These are phyloP conservation scores for Enteromius thamalakanensis DNA, from an alignment of 2,797 vertebrate species.

Conservation along the genomic window DNA sequence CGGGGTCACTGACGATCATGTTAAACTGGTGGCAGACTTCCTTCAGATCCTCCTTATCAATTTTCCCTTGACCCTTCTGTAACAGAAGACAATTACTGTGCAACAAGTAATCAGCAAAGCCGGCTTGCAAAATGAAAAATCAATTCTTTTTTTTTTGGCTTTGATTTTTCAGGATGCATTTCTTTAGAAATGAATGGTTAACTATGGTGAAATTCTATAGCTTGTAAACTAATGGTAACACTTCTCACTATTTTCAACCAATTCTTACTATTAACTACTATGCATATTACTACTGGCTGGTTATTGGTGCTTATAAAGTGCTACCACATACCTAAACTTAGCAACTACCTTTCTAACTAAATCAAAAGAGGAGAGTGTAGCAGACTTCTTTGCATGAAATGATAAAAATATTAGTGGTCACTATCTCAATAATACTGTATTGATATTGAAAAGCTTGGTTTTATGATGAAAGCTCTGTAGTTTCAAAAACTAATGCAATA, in stretches of 20 bases:
- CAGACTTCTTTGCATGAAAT: background rate
- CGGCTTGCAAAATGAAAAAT: background rate
- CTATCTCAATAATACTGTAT: background rate
- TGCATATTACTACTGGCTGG: background rate
- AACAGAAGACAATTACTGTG: constrained; percentile 6
- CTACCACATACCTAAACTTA: background rate
- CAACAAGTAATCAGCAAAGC: background rate
- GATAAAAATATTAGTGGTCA: background rate
- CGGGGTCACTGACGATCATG: constrained; percentile 71
- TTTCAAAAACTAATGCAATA: background rate
- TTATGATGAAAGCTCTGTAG: background rate
- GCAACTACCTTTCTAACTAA: background rate
- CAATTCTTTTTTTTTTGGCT: background rate
- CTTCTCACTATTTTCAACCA: background rate
- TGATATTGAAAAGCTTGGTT: background rate
- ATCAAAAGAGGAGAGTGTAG: background rate
- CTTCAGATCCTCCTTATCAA: constrained; percentile 81
- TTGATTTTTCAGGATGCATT: background rate
- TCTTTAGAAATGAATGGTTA: background rate
- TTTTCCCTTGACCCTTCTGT: constrained; percentile 79
- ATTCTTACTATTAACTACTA: background rate
- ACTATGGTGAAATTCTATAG: background rate
- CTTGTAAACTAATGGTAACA: background rate
- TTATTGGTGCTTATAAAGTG: background rate
- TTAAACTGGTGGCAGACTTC: constrained; percentile 78